These are phyloP conservation scores for Meriones unguiculatus DNA, from an alignment of 2,113 vertebrate species.

Conservation along the genomic window DNA sequence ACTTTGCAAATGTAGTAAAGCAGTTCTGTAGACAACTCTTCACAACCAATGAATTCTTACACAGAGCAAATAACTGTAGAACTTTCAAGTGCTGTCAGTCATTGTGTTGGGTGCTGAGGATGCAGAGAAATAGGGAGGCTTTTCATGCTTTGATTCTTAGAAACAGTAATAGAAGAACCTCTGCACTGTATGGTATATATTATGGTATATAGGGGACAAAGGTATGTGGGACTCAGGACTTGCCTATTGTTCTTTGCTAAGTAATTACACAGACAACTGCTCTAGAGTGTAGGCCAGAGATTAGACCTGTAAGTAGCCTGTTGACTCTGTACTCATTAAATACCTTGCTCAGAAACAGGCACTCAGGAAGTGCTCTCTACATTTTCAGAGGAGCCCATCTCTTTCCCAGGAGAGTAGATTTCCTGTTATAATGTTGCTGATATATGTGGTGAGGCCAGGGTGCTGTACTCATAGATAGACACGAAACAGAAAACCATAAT, in stretches of 20 bases:
- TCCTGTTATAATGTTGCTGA: not conserved
- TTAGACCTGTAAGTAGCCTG: not conserved
- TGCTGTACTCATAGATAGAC: not conserved
- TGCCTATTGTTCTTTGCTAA: not conserved
- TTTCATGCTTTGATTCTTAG: constrained; percentile 39
- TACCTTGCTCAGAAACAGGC: not conserved
- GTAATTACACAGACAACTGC: not conserved
- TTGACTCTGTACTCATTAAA: not conserved
- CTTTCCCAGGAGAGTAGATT: not conserved
- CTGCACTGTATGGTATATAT: not conserved
- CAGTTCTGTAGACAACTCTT: not conserved
- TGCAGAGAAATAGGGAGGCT: constrained; percentile 1
- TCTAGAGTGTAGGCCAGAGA: constrained; percentile 14
- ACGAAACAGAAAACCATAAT: not conserved
- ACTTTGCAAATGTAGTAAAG: not conserved
- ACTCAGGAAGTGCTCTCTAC: not conserved
- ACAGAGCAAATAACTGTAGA: not conserved
- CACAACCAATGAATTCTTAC: not conserved
- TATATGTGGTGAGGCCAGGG: not conserved
- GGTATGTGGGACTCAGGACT: not conserved
- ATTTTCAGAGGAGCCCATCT: not conserved
- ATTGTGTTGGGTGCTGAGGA: not conserved
- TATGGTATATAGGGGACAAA: not conserved
- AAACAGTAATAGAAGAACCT: not conserved
- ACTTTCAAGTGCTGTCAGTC: not conserved